A percentile compares a stretch with the other conserved stretches of the same genome.
Conservation (phyloP, 2,113 vertebrate genomes). For the Oncorhynchus keta region DNA sequence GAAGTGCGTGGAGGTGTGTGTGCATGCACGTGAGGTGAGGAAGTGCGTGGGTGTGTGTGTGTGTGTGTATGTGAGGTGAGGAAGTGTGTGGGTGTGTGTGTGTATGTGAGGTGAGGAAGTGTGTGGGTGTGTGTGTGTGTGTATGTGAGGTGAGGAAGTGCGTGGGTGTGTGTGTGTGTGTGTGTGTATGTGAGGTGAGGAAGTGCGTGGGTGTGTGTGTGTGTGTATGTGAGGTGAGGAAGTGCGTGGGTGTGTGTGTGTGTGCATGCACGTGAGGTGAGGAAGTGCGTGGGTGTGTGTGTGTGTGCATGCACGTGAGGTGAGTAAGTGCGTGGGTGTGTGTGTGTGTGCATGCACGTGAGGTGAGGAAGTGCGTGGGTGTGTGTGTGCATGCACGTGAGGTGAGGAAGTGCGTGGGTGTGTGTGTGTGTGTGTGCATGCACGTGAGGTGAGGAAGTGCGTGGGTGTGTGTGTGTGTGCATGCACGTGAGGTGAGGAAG, state of each 20-base stretch:
- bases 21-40: neutral
- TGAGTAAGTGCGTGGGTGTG: neutral
- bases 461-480: slow-evolving; percentile 8
- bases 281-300: neutral
- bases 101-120: neutral
- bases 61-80: too few species aligned
- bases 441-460: too few species aligned
- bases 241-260: too few species aligned
- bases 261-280: neutral
- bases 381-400: neutral
- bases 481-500: too few species aligned
- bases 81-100: too few species aligned
- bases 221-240: slow-evolving; percentile 20
- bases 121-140: slow-evolving; percentile 1
- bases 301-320: neutral
- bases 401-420: neutral
- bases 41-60: neutral
- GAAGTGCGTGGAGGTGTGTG: too few species aligned
- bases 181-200: neutral
- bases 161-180: too few species aligned
- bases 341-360: slow-evolving; percentile 1
- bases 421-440: slow-evolving; percentile 10
- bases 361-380: neutral
- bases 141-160: too few species aligned
- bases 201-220: neutral